Conservation (phyloP, 2,113 vertebrate genomes). For the Pelmatolapia mariae region DNA sequence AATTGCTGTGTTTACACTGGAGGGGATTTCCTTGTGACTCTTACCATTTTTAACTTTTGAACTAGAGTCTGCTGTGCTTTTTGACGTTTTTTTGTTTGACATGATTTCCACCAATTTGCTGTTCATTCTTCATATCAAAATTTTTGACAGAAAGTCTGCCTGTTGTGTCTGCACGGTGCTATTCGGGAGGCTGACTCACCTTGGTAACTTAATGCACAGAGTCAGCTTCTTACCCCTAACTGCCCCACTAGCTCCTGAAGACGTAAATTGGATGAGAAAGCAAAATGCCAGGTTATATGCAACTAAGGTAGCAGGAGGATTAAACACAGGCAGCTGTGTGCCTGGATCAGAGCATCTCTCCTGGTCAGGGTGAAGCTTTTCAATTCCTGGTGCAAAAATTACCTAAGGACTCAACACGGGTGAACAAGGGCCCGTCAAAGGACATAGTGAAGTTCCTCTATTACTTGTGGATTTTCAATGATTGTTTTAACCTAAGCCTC, state of each 20-base stretch:
- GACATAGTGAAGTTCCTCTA: not conserved
- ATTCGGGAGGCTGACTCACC: slow-evolving; percentile 47
- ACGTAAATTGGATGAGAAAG: slow-evolving; percentile 62
- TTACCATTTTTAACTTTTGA: not conserved
- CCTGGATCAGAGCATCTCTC: slow-evolving; percentile 5
- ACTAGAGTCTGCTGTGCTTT: not conserved
- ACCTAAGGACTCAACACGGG: not conserved
- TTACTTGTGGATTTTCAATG: not conserved
- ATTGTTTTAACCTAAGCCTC: not conserved
- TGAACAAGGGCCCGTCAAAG: not conserved
- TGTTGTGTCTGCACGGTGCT: slow-evolving; percentile 11
- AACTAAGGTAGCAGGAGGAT: not conserved
- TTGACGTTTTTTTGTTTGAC: not conserved
- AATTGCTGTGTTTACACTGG: not conserved
- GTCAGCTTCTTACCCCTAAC: slow-evolving; percentile 58
- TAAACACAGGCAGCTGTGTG: not conserved
- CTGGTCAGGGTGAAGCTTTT: slow-evolving; percentile 23
- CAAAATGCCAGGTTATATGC: slow-evolving; percentile 46
- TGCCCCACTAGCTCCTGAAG: slow-evolving; percentile 49
- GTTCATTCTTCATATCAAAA: not conserved
- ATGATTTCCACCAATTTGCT: slow-evolving; percentile 9
- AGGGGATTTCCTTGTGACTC: not conserved
- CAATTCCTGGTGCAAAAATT: not conserved
- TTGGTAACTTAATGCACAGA: slow-evolving; percentile 42
- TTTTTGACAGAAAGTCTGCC: not conserved